A percentile compares a stretch with the other conserved stretches of the same genome.
Evolutionary conservation across 2,797 vertebrate genomes (phyloP).

Genomic region (Labeo calbasu): DNA sequence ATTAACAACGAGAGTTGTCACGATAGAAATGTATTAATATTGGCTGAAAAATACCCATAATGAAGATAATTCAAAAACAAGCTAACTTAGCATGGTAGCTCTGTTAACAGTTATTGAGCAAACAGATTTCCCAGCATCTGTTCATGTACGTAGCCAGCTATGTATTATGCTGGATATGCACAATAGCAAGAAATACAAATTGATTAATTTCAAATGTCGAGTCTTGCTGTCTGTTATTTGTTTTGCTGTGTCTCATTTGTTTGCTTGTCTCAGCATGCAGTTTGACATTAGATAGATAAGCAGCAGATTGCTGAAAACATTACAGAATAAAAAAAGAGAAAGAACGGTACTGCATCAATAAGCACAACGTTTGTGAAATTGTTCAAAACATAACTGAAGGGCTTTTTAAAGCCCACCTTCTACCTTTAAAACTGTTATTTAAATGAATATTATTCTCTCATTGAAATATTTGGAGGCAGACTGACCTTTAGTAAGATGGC

Average conservation of each 20-base stretch:
- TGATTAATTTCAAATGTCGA: constrained; percentile 6
- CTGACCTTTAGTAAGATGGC: constrained; percentile 32
- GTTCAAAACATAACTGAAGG: background rate
- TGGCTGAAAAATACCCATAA: background rate
- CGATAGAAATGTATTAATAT: background rate
- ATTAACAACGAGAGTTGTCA: no score
- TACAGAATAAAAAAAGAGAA: background rate
- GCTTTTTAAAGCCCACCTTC: background rate
- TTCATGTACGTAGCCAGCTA: background rate
- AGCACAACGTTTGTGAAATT: background rate
- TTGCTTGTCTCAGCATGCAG: constrained; percentile 8
- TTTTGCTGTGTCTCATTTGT: constrained; percentile 14
- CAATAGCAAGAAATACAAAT: background rate
- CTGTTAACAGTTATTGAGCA: background rate
- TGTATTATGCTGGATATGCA: background rate
- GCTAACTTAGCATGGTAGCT: constrained; percentile 1
- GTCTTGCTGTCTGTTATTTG: constrained; percentile 29
- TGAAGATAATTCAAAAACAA: background rate
- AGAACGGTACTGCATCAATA: background rate
- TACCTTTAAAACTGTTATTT: constrained; percentile 1
- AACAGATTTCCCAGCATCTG: constrained; percentile 16
- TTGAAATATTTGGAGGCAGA: background rate
- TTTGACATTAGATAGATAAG: constrained; percentile 5
- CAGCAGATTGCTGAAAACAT: background rate
- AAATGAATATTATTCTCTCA: background rate